Percentiles rank a stretch among this genome's conserved stretches.
Conservation (phyloP, 2,888 invertebrate species). For the Molanna angustata region DNA sequence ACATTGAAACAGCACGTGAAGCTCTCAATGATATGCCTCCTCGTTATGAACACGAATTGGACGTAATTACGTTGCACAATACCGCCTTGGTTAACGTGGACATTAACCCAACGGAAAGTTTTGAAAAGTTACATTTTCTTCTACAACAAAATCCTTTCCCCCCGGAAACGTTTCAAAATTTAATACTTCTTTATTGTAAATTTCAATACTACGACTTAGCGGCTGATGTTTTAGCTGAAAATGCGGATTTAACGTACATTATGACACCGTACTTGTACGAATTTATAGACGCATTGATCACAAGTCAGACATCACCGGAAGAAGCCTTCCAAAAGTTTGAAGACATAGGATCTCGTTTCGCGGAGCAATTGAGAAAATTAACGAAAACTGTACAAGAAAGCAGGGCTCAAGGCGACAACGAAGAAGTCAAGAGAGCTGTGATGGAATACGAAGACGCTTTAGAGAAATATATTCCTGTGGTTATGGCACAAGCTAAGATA, state of each 20-base stretch:
- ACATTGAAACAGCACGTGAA: constrained; percentile 80
- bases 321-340: constrained; percentile 96
- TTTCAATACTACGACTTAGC: constrained; percentile 97
- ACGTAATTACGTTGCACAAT: constrained; percentile 96
- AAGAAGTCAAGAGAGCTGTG: constrained; percentile 83
- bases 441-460: constrained; percentile 88
- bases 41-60: constrained; percentile 93
- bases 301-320: constrained; percentile 94
- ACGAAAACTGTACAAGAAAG: constrained; percentile 95
- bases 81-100: constrained; percentile 90
- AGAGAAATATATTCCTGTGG: constrained; percentile 91
- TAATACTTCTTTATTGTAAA: constrained; percentile 91
- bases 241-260: constrained; percentile 94
- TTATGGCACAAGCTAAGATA: constrained; percentile 99
- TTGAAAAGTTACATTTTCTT: constrained; percentile 80
- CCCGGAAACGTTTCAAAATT: constrained; percentile 95
- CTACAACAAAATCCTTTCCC: constrained; percentile 96
- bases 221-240: constrained; percentile 96
- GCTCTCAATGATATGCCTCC: constrained; percentile 89
- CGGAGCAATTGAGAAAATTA: constrained; percentile 84
- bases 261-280: constrained; percentile 92
- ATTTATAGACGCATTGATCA: constrained; percentile 94
- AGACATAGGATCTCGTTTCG: constrained; percentile 86
- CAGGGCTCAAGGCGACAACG: constrained; percentile 83
- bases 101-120: constrained; percentile 84